Evolutionary conservation across 2,113 vertebrate genomes (phyloP), one percentile per base, ranked within the genome.

Genomic region (Uria lomvia): DNA sequence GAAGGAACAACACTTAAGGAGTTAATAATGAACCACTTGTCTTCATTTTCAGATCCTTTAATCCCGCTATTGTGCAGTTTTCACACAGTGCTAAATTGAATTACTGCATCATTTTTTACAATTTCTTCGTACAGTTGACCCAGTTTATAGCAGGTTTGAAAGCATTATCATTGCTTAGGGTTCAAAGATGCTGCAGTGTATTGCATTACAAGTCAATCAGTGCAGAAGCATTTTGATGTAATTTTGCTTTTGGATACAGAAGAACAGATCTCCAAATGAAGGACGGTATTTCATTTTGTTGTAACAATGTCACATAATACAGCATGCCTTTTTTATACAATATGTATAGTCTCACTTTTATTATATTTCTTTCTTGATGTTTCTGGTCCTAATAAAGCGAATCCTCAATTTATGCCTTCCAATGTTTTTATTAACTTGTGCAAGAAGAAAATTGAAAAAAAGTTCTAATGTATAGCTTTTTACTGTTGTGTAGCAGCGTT

Each of bases 21-120:
- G 95, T 97, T 97, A 97, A 96, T 93, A 96, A 94, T 86, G 94
- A 95, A 86, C 88, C 81, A 97, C 95, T 97, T 97, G 93, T 96
- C 97, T 97, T 96, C 94, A 96, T 95, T 97, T 92, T 83, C 90
- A 96, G 71, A 86, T 82, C 89, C 92, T 95, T 96, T 97, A 97
- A 97, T 97, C 95, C 91, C 91, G 88, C 91, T 86, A 90, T 94
- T 93, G 95, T 95, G 88, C 75, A 77, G 86, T 93, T 96, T 95
- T 95, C 92, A 97, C 88, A 96, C 78, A 96, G 88, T 81, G 87
- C 88, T 95, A 90, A 95, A 97, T 95, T 96, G 97, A 97, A 97
- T 97, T 96, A 96, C 94, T 56, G 85, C 92, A 95, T 96, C 88
- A 94, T 95, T 95, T 97, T 97, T 95, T 92, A 95, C 92, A 92